These are phyloP conservation scores for Mechanitis mazaeus DNA, from an alignment of 2,888 invertebrate species.

Conservation along the genomic window DNA sequence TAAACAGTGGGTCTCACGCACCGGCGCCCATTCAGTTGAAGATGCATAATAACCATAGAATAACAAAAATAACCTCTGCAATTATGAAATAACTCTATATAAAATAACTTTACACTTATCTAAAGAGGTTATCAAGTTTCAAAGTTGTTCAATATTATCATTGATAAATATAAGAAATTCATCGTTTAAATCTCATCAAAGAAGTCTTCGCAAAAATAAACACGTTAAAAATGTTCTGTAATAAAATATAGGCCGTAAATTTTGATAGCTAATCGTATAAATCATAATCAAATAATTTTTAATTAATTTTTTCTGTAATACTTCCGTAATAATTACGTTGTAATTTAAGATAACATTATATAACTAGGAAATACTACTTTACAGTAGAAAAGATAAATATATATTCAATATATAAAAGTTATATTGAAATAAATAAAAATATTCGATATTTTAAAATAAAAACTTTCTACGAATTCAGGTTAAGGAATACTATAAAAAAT, in stretches of 20 bases:
- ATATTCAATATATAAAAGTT: too few relatives aligned
- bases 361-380: too few relatives aligned
- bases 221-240: not conserved
- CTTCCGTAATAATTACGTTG: too few relatives aligned
- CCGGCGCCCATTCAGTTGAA: not conserved
- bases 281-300: too few relatives aligned
- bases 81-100: conserved; percentile 7
- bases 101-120: conserved; percentile 10
- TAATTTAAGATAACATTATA: too few relatives aligned
- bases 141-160: not conserved
- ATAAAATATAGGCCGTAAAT: not conserved
- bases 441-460: too few relatives aligned
- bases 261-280: not conserved
- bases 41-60: conserved; percentile 1
- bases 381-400: too few relatives aligned
- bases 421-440: too few relatives aligned
- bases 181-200: not conserved
- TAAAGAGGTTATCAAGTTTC: conserved; percentile 4
- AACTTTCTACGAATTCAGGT: too few relatives aligned
- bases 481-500: too few relatives aligned
- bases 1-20: conserved; percentile 43
- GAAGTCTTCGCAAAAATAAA: not conserved
- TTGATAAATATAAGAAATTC: not conserved
- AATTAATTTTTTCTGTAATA: too few relatives aligned
- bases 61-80: not conserved